phyloP scores from a whole-genome alignment of 2,113 vertebrate species.

The Halichoerus grypus region DNA sequence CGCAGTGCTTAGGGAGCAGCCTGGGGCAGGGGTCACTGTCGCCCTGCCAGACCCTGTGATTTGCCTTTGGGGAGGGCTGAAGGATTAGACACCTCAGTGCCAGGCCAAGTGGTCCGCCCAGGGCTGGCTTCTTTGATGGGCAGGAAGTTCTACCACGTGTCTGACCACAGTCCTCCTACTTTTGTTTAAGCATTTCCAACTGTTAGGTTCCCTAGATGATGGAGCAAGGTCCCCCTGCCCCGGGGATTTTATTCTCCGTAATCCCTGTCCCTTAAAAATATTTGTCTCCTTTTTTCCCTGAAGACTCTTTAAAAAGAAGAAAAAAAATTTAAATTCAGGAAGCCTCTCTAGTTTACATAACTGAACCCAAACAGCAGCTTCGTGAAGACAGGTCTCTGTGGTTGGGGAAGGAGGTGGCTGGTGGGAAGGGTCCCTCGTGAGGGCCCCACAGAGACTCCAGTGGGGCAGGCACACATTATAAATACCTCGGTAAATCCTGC shows the following conservation, averaged over 20 bases:
- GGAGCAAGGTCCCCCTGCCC: not conserved
- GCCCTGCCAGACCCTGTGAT: constrained; percentile 59
- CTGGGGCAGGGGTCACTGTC: not conserved
- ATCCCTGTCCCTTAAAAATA: constrained; percentile 12
- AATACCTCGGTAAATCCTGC: constrained; percentile 84
- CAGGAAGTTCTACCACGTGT: not conserved
- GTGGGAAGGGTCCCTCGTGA: constrained; percentile 73
- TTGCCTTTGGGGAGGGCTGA: not conserved
- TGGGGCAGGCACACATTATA: constrained; percentile 82
- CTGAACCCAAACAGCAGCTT: constrained; percentile 56
- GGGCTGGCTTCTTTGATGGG: not conserved
- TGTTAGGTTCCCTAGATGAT: not conserved
- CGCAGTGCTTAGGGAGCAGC: not conserved
- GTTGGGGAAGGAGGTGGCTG: constrained; percentile 4
- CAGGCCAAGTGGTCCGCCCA: not conserved
- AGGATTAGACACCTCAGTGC: not conserved
- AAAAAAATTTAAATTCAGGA: constrained; percentile 18
- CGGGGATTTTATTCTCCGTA: not conserved
- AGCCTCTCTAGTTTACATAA: constrained; percentile 49
- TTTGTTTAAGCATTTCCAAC: not conserved
- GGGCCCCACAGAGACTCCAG: constrained; percentile 70
- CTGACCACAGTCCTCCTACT: not conserved
- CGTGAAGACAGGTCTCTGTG: constrained; percentile 26
- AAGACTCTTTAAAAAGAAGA: not conserved
- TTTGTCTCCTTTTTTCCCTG: not conserved